Conservation (phyloP, 2,888 invertebrate species). For the Drosophila engyochracea region DNA sequence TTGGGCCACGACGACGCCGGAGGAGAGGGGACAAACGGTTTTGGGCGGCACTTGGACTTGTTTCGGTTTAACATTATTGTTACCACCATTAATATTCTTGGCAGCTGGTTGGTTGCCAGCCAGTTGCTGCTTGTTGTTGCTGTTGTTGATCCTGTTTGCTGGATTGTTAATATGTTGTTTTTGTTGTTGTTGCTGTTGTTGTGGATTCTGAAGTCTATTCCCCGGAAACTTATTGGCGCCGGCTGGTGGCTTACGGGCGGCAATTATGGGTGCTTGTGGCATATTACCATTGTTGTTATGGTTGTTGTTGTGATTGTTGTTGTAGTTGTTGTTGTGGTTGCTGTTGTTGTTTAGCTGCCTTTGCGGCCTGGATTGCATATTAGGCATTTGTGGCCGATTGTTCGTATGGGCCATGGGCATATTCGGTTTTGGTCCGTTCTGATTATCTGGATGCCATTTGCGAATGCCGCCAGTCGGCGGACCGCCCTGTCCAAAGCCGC, state of each 20-base stretch:
- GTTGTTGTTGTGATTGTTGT: slow-evolving; percentile 1
- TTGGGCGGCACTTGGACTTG: slow-evolving; percentile 18
- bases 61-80: slow-evolving; percentile 21
- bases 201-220: slow-evolving; percentile 24
- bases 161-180: slow-evolving; percentile 12
- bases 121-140: slow-evolving; percentile 3
- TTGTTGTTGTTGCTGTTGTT: slow-evolving; percentile 17
- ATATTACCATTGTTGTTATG: slow-evolving; percentile 1
- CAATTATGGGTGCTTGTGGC: slow-evolving; percentile 7
- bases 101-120: slow-evolving; percentile 2
- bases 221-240: slow-evolving; percentile 11
- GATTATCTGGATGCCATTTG: slow-evolving; percentile 19
- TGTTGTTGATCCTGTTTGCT: background rate
- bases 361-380: slow-evolving; percentile 4
- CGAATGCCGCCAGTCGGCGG: slow-evolving; percentile 10
- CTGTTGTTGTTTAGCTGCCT: slow-evolving; percentile 10
- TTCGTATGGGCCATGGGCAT: slow-evolving; percentile 3
- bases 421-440: background rate
- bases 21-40: background rate
- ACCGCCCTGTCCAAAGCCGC: slow-evolving; percentile 15
- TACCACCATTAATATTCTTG: slow-evolving; percentile 34
- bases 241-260: slow-evolving; percentile 18
- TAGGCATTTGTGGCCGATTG: slow-evolving; percentile 18
- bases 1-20: slow-evolving; percentile 1
- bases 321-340: slow-evolving; percentile 1